Percentiles rank a stretch among this genome's conserved stretches.
Conservation (phyloP, 2,113 vertebrate genomes). For the Furnarius figulus region DNA sequence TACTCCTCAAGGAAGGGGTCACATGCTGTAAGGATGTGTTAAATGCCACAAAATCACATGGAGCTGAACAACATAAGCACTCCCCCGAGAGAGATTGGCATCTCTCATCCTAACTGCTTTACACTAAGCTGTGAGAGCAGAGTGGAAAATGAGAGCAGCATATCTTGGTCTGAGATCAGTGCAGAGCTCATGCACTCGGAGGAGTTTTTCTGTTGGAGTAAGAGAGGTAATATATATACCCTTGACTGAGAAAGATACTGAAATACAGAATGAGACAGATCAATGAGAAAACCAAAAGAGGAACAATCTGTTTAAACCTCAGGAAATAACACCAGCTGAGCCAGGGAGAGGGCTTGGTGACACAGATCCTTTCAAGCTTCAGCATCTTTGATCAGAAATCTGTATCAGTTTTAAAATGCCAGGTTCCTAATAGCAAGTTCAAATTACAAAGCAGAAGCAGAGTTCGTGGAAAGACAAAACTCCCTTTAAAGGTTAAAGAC, state of each 20-base stretch:
- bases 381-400: neutral
- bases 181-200: neutral
- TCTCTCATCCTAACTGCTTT: neutral
- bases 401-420: neutral
- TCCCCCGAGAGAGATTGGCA: neutral
- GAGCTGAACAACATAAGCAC: neutral
- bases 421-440: neutral
- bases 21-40: neutral
- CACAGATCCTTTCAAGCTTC: neutral
- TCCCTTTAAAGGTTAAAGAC: slow-evolving; percentile 18
- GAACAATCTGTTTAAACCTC: neutral
- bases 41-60: neutral
- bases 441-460: neutral
- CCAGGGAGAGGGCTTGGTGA: neutral
- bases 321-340: neutral
- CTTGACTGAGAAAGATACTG: neutral
- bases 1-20: neutral
- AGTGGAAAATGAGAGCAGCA: neutral
- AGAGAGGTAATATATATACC: neutral
- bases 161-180: neutral
- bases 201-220: neutral
- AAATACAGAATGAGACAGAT: neutral
- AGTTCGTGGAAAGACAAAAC: neutral
- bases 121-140: neutral
- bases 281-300: neutral